A percentile compares a stretch with the other conserved stretches of the same genome.
phyloP scores from a whole-genome alignment of 2,797 vertebrate species.

The Spinibarbus caldwelli region DNA sequence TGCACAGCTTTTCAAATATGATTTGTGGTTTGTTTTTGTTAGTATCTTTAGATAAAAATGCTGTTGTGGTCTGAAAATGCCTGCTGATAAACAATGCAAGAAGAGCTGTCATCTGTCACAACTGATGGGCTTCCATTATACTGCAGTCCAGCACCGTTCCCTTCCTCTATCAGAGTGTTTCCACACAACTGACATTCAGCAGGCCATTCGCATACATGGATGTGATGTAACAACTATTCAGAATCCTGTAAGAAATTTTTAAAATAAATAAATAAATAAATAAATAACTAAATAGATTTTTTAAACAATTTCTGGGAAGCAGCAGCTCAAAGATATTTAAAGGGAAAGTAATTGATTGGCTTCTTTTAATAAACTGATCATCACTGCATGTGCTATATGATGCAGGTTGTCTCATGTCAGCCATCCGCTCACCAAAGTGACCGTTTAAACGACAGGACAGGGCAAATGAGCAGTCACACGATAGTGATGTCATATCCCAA shows the following conservation, averaged over 20 bases:
- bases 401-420: background rate
- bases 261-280: too few relatives aligned
- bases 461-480: constrained; percentile 51
- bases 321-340: constrained; percentile 9
- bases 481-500: constrained; percentile 43
- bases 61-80: background rate
- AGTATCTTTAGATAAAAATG: background rate
- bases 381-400: background rate
- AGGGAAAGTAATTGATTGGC: background rate
- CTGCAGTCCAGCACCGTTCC: background rate
- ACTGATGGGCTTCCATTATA: background rate
- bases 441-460: constrained; percentile 35
- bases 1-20: background rate
- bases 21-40: background rate
- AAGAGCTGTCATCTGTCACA: background rate
- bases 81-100: background rate
- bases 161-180: background rate
- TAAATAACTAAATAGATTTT: too few relatives aligned
- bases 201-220: background rate
- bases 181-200: background rate
- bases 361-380: background rate
- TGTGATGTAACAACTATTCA: background rate
- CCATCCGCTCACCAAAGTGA: background rate
- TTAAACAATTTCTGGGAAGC: background rate
- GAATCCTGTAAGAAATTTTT: background rate